Evolutionary conservation across 2,888 invertebrate species (phyloP), one percentile per base, ranked within the genome.

Genomic region (Emmelina monodactyla): DNA sequence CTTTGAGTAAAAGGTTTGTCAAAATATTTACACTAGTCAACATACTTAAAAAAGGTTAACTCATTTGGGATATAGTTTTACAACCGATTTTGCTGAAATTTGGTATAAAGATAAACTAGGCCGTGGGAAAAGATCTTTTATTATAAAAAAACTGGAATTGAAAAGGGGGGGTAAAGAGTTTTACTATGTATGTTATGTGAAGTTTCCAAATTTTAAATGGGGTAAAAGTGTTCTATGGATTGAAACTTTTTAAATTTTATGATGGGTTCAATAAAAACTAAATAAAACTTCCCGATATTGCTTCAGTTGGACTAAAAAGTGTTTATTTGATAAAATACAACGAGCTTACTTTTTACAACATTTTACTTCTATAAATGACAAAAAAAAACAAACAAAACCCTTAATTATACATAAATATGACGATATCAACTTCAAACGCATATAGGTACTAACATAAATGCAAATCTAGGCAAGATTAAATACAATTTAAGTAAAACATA

Each of bases 281-380:
- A 75, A 72, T 67, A 64, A 79, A 78, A 76, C 64, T 51, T 55
- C 67, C 45, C 44, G 47, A 41, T 75, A 71, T 76, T 73, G 75
- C 73, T 78, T 79, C 76, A 78, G 78, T 79, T 78, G 79, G 79
- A 79, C 78, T 79, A 79, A 79, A 79, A 79, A 78, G 78, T 79
- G 78, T 79, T 79, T 79, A 79, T 76, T 79, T 76, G 78, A 78
- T 79, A 79, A 79, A 79, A 79, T 79, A 79, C 79, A 79, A 79
- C 78, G 78, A 79, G 76, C 78, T 79, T 79, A 79, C 76, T 78
- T 79, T 78, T 79, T 79, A 78, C 79, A 79, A 79, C 78, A 79
- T 79, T 79, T 79, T 76, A 78, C 69, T 76, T 73, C 75, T 76
- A 78, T 67, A 63, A 76, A 76, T 73, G 75, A 73, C 71, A 75